phyloP scores from a whole-genome alignment of 2,797 vertebrate genomes.

The Gorsachius magnificus region DNA sequence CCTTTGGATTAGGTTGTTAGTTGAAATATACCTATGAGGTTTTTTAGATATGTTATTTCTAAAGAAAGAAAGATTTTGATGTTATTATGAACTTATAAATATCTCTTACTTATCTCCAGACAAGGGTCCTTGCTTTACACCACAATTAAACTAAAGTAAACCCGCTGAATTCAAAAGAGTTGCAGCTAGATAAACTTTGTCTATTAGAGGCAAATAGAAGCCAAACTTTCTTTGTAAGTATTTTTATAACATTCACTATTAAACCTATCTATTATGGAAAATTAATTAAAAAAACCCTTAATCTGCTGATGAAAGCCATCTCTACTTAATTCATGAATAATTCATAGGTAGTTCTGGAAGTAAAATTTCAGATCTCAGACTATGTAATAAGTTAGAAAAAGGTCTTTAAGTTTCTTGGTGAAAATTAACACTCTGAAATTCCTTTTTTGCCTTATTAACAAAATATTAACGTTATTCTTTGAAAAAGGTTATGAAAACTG shows the following conservation, averaged over 20 bases:
- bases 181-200: neutral
- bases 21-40: neutral
- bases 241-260: neutral
- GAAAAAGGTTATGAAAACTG: neutral
- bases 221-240: neutral
- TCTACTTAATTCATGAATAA: neutral
- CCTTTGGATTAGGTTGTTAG: neutral
- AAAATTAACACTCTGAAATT: neutral
- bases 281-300: neutral
- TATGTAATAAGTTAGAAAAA: neutral
- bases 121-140: neutral
- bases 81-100: neutral
- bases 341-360: neutral
- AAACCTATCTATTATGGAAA: neutral
- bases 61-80: neutral
- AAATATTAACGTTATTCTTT: neutral
- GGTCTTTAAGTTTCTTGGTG: neutral
- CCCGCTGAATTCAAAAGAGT: neutral
- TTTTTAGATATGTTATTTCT: neutral
- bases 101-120: neutral
- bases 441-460: neutral
- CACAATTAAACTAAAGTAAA: neutral
- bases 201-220: neutral
- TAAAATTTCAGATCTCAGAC: neutral
- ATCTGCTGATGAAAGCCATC: neutral